Percentiles rank a stretch among this genome's conserved stretches.
Conservation (phyloP, 1,140 invertebrate genomes). For the Triops longicaudatus region DNA sequence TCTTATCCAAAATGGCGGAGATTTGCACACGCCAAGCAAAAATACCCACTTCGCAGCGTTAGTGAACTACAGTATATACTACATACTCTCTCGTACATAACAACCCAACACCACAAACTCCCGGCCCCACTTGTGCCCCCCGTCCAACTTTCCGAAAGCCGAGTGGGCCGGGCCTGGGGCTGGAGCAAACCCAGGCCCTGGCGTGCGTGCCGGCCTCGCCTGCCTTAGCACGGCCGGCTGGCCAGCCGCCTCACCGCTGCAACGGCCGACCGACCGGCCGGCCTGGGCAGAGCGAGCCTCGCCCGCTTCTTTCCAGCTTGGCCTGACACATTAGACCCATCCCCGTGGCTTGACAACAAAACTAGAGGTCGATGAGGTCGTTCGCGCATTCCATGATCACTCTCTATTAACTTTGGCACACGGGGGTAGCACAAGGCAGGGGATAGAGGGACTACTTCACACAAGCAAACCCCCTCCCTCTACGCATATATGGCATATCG, state of each 20-base stretch:
- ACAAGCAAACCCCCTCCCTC: neutral
- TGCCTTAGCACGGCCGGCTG: too few species aligned
- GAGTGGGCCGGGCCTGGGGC: too few species aligned
- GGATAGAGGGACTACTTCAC: neutral
- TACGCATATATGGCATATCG: neutral
- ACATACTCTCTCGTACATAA: neutral
- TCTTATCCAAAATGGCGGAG: neutral
- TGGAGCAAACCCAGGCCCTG: too few species aligned
- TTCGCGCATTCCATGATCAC: neutral
- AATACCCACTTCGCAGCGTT: neutral
- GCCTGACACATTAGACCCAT: conserved; percentile 13
- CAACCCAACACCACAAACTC: neutral
- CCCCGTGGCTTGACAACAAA: neutral
- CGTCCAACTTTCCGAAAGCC: too few species aligned
- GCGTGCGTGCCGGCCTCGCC: too few species aligned
- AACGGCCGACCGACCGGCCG: neutral
- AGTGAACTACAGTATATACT: too few species aligned
- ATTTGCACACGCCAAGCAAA: conserved; percentile 1
- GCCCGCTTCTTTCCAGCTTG: neutral
- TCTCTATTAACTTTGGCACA: neutral
- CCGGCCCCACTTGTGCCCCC: too few species aligned
- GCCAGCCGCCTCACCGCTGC: too few species aligned
- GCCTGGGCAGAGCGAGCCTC: neutral
- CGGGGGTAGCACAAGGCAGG: neutral
- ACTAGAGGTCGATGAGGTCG: conserved; percentile 14